These are phyloP conservation scores for Melanotaenia duboulayi DNA, from an alignment of 2,113 vertebrate species.

Conservation along the genomic window DNA sequence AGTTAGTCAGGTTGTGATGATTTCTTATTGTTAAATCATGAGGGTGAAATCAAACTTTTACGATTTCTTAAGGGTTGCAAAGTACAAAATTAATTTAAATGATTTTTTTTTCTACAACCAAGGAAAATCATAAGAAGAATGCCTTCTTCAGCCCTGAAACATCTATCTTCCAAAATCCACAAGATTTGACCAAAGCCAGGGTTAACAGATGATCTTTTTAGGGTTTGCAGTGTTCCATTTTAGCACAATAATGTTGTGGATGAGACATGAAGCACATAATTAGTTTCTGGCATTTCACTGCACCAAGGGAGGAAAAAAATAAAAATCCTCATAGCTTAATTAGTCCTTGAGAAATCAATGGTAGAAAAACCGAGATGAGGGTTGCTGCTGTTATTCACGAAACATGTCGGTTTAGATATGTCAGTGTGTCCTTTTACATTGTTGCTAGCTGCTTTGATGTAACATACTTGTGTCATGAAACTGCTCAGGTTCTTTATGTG, in stretches of 20 bases:
- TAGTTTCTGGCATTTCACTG: constrained; percentile 72
- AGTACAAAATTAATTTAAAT: constrained; percentile 5
- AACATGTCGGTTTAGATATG: constrained; percentile 40
- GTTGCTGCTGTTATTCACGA: constrained; percentile 54
- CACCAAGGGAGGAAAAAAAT: constrained; percentile 59
- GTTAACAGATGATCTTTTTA: constrained; percentile 63
- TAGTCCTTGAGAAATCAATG: constrained; percentile 76
- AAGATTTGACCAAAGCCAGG: constrained; percentile 47
- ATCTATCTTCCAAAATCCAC: constrained; percentile 13
- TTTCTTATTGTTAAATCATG: constrained; percentile 21
- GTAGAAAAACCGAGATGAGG: constrained; percentile 11
- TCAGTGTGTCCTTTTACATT: neutral
- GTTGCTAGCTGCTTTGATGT: constrained; percentile 22
- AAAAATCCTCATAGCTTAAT: constrained; percentile 69
- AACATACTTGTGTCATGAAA: constrained; percentile 26
- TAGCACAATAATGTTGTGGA: constrained; percentile 71
- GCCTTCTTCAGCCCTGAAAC: constrained; percentile 27
- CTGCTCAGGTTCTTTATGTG: neutral
- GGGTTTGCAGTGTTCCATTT: constrained; percentile 68
- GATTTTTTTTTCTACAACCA: neutral
- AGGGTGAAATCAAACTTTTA: constrained; percentile 6
- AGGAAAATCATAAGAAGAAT: constrained; percentile 27
- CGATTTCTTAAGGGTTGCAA: neutral
- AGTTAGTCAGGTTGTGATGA: neutral
- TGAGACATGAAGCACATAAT: constrained; percentile 77